Percentiles rank a stretch among this genome's conserved stretches.
phyloP scores from a whole-genome alignment of 1,140 invertebrate genomes.

The Agrilus planipennis region DNA sequence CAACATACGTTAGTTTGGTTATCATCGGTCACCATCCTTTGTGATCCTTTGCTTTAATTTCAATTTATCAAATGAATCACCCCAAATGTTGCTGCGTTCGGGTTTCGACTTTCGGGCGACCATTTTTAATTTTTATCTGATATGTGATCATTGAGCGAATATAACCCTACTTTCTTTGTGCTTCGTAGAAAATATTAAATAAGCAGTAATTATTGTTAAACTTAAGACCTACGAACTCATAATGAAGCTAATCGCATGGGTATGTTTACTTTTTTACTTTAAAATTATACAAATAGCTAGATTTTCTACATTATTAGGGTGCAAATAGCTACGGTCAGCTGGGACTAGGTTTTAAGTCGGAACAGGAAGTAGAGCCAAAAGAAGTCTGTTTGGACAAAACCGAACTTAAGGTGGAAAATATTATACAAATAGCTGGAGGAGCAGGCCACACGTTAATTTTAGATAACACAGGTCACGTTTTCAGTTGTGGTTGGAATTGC shows the following conservation, averaged over 20 bases:
- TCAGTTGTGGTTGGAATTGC: slow-evolving; percentile 79
- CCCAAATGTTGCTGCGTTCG: no score
- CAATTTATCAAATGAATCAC: no score
- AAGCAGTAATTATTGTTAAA: no score
- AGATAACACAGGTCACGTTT: slow-evolving; percentile 53
- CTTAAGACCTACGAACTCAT: no score
- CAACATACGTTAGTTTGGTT: no score
- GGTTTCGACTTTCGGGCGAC: no score
- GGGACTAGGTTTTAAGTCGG: slow-evolving; percentile 51
- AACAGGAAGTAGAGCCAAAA: slow-evolving; percentile 50
- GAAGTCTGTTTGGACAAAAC: slow-evolving; percentile 35
- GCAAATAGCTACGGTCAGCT: slow-evolving; percentile 78
- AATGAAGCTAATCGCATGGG: slow-evolving; percentile 22
- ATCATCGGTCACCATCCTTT: no score
- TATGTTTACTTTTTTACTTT: slow-evolving; percentile 11
- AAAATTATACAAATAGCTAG: neutral
- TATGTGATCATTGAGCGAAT: no score
- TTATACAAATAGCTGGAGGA: slow-evolving; percentile 55
- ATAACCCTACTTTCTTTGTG: no score
- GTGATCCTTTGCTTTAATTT: no score
- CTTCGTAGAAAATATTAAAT: no score
- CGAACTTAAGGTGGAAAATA: slow-evolving; percentile 34
- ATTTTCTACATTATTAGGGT: slow-evolving; percentile 49
- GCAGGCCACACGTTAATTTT: slow-evolving; percentile 64
- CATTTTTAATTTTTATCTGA: no score